phyloP scores from a whole-genome alignment of 1,140 invertebrate genomes.

The Drosophila nannoptera region DNA sequence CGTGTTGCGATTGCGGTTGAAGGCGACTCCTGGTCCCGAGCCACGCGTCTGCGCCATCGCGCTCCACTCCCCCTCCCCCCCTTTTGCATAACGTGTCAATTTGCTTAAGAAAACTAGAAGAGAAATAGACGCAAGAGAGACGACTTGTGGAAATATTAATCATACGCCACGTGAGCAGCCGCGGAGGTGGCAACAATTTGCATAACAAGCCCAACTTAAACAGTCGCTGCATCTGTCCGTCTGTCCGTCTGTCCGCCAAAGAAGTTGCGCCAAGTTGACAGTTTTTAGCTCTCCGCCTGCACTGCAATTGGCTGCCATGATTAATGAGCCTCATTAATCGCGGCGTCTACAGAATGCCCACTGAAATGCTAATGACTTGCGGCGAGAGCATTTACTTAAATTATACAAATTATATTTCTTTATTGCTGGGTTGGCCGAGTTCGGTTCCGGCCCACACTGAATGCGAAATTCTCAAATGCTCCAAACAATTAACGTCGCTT shows the following conservation, averaged over 20 bases:
- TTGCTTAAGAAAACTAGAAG: conserved; percentile 2
- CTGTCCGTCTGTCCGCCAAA: conserved; percentile 6
- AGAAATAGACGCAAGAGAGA: conserved; percentile 35
- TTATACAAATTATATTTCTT: conserved; percentile 63
- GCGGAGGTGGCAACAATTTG: conserved; percentile 44
- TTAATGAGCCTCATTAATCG: conserved; percentile 71
- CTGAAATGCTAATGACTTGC: conserved; percentile 45
- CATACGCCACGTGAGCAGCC: conserved; percentile 56
- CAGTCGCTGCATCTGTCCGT: background rate
- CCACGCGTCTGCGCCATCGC: conserved; percentile 12
- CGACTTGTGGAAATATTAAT: conserved; percentile 46
- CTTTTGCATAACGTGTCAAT: conserved; percentile 38
- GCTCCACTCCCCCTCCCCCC: conserved; percentile 14
- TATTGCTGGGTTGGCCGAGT: conserved; percentile 24
- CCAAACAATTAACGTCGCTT: background rate
- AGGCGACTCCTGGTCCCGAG: conserved; percentile 33
- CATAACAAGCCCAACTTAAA: conserved; percentile 29
- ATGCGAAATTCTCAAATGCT: background rate
- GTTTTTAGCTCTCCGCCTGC: conserved; percentile 8
- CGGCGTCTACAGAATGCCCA: conserved; percentile 33
- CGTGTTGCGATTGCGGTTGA: conserved; percentile 42
- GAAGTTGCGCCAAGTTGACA: conserved; percentile 1
- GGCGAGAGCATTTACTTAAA: conserved; percentile 39
- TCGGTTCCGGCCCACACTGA: conserved; percentile 5
- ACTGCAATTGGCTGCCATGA: conserved; percentile 51